phyloP scores from a whole-genome alignment of 1,140 invertebrate genomes.

The Pentalonia nigronervosa region DNA sequence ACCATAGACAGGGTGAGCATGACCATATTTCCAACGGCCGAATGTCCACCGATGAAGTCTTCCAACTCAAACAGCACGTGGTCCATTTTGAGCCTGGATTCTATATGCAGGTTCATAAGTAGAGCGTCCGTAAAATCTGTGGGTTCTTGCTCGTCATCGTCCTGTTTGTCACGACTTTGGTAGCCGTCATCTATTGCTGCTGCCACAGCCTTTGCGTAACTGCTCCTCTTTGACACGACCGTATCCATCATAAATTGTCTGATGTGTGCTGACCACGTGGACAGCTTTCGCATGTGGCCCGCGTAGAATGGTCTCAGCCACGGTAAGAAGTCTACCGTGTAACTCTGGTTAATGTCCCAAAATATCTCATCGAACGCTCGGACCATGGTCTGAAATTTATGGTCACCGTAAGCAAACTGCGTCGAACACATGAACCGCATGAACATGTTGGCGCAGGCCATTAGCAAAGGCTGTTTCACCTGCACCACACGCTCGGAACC shows the following conservation, averaged over 20 bases:
- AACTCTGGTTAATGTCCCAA: slow-evolving; percentile 88
- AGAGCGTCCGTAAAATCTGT: slow-evolving; percentile 80
- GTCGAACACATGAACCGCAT: slow-evolving; percentile 82
- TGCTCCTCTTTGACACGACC: slow-evolving; percentile 70
- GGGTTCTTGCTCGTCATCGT: slow-evolving; percentile 67
- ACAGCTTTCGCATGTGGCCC: slow-evolving; percentile 73
- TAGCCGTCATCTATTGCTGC: no score
- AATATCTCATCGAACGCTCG: slow-evolving; percentile 84
- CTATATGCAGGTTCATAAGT: slow-evolving; percentile 72
- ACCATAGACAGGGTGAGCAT: slow-evolving; percentile 77
- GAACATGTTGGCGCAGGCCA: slow-evolving; percentile 82
- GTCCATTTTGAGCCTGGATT: slow-evolving; percentile 71
- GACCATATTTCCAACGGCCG: slow-evolving; percentile 83
- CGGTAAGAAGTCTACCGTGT: slow-evolving; percentile 85
- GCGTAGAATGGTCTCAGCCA: slow-evolving; percentile 78
- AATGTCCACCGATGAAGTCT: slow-evolving; percentile 86
- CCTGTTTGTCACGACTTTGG: slow-evolving; percentile 46
- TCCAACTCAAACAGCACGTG: slow-evolving; percentile 82
- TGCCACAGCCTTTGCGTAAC: slow-evolving; percentile 58
- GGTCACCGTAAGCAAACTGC: slow-evolving; percentile 74
- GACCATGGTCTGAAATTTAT: slow-evolving; percentile 72
- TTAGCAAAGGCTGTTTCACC: slow-evolving; percentile 73
- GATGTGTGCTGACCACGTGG: slow-evolving; percentile 73
- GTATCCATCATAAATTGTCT: slow-evolving; percentile 77
- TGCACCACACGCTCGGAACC: slow-evolving; percentile 61